A percentile compares a stretch with the other conserved stretches of the same genome.
Conservation (phyloP, 2,113 vertebrate species). For the Callospermophilus lateralis region DNA sequence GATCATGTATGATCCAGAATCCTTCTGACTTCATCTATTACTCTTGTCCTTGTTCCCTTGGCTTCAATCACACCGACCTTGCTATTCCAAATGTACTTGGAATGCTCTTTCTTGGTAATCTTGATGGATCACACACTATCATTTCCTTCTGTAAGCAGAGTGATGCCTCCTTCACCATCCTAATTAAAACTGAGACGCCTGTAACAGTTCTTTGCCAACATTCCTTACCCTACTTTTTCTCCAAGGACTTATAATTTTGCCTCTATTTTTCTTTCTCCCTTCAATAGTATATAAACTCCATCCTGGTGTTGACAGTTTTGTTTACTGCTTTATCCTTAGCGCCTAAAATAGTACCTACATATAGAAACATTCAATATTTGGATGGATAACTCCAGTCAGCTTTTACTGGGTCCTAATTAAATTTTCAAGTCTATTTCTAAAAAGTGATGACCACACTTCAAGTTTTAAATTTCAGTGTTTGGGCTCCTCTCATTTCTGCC, state of each 20-base stretch:
- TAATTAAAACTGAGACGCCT: not conserved
- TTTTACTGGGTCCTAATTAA: not conserved
- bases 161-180: not conserved
- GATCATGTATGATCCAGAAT: not conserved
- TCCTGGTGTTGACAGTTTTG: not conserved
- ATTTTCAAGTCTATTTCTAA: not conserved
- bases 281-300: not conserved
- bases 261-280: not conserved
- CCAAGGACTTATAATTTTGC: not conserved
- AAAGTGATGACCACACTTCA: not conserved
- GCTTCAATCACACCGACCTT: not conserved
- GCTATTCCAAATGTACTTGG: not conserved
- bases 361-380: not conserved
- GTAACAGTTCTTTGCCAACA: not conserved
- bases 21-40: not conserved
- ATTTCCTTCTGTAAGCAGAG: not conserved
- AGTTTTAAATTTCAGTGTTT: not conserved
- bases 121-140: not conserved
- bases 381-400: not conserved
- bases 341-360: not conserved
- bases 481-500: not conserved
- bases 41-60: not conserved
- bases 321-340: not conserved
- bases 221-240: not conserved
- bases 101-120: not conserved